Base-by-base conservation (phyloP, 2,797 vertebrate species). In the Parotocinclus haroldoi region DNA sequence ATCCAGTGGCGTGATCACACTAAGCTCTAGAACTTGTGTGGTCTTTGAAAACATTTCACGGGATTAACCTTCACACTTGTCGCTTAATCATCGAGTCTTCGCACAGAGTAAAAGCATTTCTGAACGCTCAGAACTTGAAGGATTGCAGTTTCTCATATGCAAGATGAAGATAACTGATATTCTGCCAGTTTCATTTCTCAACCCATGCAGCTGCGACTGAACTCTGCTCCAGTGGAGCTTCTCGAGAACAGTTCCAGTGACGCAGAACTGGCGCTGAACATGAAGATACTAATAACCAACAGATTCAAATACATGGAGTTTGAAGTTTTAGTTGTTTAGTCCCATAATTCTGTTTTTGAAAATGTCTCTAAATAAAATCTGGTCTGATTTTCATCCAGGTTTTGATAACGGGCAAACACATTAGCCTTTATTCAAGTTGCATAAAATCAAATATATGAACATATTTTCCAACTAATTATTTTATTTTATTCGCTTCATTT, bases 151-250 rank as follows among this genome's bases (percentile, higher is more conserved):
- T 65, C 18, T 42, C 14, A 16, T 67, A 46, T 27, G 50, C 7
- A 42, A 10, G 39, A 52, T 70, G 36, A 19, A 39, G 56, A 67
- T 67, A 40, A 56, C 13, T 42, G 49, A 36, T 63, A 13, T 13
- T 66, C 59, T 16, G 54, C 10, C 16, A 12, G 27, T 66, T 17
- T 13, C 3, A 40, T 69, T 51, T 67, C 67, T 70, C 45, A 70
- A 12, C 19, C 44, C 51, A 52, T 58, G 40, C 10, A 51, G 44
- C 19, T 10, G 9, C 58, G 10, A 42, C 58, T 51, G 59, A 57
- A 69, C 17, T 37, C n/a, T 54, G 37, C 52, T 40, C 60, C 54
- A 44, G 7, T 69, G 66, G 27, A 27, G 27, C 27, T 27, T 27
- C 27, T 27, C 27, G 5, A 27, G 27, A 27, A 27, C 27, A 27